Evolutionary conservation across 2,797 vertebrate genomes (phyloP).

Genomic region (Centroberyx gerrardi): DNA sequence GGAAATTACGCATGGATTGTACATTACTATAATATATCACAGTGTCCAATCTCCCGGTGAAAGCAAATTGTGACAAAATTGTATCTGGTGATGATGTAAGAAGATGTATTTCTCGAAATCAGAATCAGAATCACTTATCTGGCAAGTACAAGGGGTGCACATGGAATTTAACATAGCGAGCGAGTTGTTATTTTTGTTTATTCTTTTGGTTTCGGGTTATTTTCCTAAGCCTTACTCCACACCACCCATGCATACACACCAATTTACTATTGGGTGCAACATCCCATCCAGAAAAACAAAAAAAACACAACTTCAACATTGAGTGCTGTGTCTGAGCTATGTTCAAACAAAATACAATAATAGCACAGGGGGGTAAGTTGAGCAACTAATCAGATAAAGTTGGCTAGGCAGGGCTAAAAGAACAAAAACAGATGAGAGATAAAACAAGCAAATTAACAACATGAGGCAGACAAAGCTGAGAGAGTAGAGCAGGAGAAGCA

Average conservation of each 20-base stretch:
- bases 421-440: neutral
- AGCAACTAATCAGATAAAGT: neutral
- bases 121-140: neutral
- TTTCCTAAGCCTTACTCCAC: neutral
- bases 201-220: too few species aligned
- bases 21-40: too few species aligned
- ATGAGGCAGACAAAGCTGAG: neutral
- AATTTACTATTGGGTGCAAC: neutral
- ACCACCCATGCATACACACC: neutral
- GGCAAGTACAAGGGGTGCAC: neutral
- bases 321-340: neutral
- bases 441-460: neutral
- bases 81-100: too few species aligned
- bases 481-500: neutral
- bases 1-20: too few species aligned
- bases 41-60: too few species aligned
- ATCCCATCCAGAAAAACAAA: neutral
- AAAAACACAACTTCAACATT: neutral
- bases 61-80: too few species aligned
- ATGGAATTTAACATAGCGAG: neutral
- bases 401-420: neutral
- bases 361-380: neutral
- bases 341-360: conserved; percentile 11
- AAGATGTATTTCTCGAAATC: too few species aligned
- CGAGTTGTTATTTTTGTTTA: neutral